Base-by-base conservation (phyloP, 2,797 vertebrate species). In the Rallus crepitans region DNA sequence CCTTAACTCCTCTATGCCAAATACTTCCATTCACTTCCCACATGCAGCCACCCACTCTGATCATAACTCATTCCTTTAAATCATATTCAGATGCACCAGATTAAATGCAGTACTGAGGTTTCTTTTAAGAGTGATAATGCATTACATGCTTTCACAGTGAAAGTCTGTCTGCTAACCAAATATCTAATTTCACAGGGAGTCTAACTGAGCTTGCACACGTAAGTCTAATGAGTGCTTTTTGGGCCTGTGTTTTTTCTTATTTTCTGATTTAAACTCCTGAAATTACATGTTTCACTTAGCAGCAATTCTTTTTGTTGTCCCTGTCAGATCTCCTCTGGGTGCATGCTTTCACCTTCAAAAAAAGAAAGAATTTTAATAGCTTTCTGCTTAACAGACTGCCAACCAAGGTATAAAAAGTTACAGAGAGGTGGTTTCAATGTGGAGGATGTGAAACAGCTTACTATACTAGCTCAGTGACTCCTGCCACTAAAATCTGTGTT, bases 11-110 rank as follows among this genome's bases (percentile, higher is more conserved):
- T 94, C 76, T 55, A 40, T 2, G 6, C 72, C 19, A 4, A 80
- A 83, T n/a, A 85, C 83, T 48, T 90, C 56, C 48, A 75, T 83
- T 95, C 82, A 69, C 94, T 93, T 94, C 94, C 94, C 91, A 97
- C 91, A 30, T 78, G 45, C 45, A 86, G 11, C 79, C 89, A 88
- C 94, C 84, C 92, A 94, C 94, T 81, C n/a, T 78, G n/a, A 65
- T 77, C 82, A 57, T 93, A 90, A 65, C 40, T 94, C 45, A 39
- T 89, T 95, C 55, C 86, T 91, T 86, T 78, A 93, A 92, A 76
- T 81, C 82, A 91, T 82, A 42, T 37, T 91, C 76, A 92, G 75
- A 93, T 89, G 81, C 65, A 80, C 33, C 57, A 82, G 37, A 72
- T 93, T 86, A 83, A 96, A 88, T 71, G 70, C 27, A 81, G 50